Percentiles rank a stretch among this genome's conserved stretches.
phyloP scores from a whole-genome alignment of 2,888 invertebrate genomes.

The Drosophila mimica region DNA sequence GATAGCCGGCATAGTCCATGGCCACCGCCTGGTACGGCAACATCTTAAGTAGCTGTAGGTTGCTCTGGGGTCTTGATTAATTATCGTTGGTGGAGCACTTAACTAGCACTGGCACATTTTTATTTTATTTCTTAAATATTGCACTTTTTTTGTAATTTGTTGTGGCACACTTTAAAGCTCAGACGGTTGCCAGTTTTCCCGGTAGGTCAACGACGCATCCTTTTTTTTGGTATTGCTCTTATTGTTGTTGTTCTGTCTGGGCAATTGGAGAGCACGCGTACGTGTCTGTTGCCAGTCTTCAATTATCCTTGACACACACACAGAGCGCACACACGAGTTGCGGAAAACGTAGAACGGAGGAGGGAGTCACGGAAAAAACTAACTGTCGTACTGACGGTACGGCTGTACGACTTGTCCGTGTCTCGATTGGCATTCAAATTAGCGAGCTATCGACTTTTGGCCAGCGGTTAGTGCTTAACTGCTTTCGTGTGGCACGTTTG shows the following conservation, averaged over 20 bases:
- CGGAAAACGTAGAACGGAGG: constrained; percentile 6
- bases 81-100: constrained; percentile 16
- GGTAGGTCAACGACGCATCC: constrained; percentile 66
- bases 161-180: constrained; percentile 49
- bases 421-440: constrained; percentile 80
- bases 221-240: constrained; percentile 40
- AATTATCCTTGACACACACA: constrained; percentile 66
- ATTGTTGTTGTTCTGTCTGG: constrained; percentile 34
- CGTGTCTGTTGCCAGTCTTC: constrained; percentile 73
- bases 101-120: constrained; percentile 61
- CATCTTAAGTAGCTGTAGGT: constrained; percentile 85
- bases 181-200: constrained; percentile 2
- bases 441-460: constrained; percentile 65
- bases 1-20: constrained; percentile 92
- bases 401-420: constrained; percentile 15
- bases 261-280: constrained; percentile 66
- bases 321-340: constrained; percentile 2
- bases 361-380: constrained; percentile 50
- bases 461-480: constrained; percentile 61
- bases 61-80: neutral
- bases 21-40: constrained; percentile 95
- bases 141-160: constrained; percentile 43
- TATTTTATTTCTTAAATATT: constrained; percentile 16
- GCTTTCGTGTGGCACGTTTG: constrained; percentile 48
- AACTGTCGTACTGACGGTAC: constrained; percentile 27